Conservation (phyloP, 2,888 invertebrate genomes). For the Piscicola geometra region DNA sequence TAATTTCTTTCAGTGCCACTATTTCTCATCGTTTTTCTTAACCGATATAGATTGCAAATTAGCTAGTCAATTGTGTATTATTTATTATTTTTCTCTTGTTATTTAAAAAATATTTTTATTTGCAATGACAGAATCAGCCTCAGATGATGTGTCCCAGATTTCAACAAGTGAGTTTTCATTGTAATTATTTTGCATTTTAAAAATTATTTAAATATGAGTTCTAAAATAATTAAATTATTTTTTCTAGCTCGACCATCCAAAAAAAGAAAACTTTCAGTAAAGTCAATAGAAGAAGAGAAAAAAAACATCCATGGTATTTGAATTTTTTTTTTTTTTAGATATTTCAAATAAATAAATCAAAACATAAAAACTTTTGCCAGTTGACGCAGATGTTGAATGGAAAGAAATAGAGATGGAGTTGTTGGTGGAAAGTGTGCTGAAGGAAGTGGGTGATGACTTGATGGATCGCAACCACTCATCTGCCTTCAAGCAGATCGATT, state of each 20-base stretch:
- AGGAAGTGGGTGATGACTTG: not conserved
- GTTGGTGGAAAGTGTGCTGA: not conserved
- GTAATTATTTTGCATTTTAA: no score
- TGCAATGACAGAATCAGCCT: not conserved
- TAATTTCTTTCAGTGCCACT: no score
- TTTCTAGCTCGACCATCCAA: not conserved
- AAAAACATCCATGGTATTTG: not conserved
- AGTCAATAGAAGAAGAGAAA: not conserved
- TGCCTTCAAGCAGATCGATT: not conserved
- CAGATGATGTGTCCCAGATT: no score
- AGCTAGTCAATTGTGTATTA: no score
- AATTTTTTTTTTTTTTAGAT: not conserved
- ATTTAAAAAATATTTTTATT: no score
- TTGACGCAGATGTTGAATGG: not conserved
- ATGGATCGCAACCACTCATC: not conserved
- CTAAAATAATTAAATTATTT: not conserved
- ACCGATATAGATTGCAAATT: no score
- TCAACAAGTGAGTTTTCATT: no score
- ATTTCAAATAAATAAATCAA: not conserved
- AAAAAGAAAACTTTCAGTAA: slow-evolving; percentile 1
- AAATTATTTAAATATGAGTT: no score
- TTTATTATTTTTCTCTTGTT: no score
- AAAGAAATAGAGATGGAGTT: not conserved
- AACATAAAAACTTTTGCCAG: not conserved
- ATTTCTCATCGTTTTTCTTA: no score